Evolutionary conservation across 2,797 vertebrate species (phyloP), one percentile per base, ranked within the genome.

Genomic region (Squalus acanthias): DNA sequence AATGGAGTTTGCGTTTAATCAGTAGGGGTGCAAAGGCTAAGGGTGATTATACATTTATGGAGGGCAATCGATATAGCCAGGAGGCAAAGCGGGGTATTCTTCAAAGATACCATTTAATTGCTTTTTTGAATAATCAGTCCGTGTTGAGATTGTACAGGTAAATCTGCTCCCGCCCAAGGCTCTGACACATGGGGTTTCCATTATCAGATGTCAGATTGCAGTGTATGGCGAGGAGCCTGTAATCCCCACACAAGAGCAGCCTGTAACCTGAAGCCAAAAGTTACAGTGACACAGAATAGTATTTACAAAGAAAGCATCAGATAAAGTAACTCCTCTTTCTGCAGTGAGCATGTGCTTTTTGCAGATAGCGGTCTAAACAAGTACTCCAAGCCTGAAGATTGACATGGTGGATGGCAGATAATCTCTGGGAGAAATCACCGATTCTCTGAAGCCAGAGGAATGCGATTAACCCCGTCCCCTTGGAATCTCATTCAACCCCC

Each of bases 301-400:
- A 94, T 39, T 50, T 69, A 72, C 65, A 95, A 95, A 95, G 93
- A 72, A 72, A 39, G 91, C 63, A 46, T 70, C 93, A 50, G 93
- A 95, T 95, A 95, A 50, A 24, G 39, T 46, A 95, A 33, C 53
- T 60, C 26, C 12, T 15, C 87, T 91, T 60, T n/a, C 29, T n/a
- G 1, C 53, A 91, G 88, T 15, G 57, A 91, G 57, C 53, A 60
- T 91, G 12, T 63, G 57, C 39, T 85, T 91, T 91, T 63, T 63
- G 29, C 10, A 57, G 88, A 91, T 91, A 91, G 12, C 24, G 22
- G 57, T 63, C 88, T 33, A 57, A 63, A 63, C 57, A 91, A 91
- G 88, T n/a, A n/a, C 88, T 57, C 60, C 26, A 63, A 15, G 5
- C 3, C 57, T 63, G 88, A 15, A 63, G 57, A 91, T 91, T 91